Conservation (phyloP, 2,113 vertebrate genomes). For the Uria lomvia region DNA sequence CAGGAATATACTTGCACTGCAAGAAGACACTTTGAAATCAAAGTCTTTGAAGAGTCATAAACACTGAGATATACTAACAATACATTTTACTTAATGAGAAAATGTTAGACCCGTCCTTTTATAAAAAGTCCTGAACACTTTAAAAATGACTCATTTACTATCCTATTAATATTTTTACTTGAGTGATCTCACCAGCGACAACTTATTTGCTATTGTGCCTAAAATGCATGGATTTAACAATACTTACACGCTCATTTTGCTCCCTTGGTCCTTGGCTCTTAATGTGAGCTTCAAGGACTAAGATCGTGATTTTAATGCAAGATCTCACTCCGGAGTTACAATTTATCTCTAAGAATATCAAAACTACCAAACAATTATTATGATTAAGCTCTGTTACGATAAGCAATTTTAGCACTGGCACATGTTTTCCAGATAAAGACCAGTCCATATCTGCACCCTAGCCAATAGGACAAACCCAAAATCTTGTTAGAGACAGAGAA, state of each 20-base stretch:
- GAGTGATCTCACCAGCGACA: not conserved
- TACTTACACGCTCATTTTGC: not conserved
- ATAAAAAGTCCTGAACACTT: not conserved
- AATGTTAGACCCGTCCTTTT: not conserved
- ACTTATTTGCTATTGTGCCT: not conserved
- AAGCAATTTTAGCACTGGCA: not conserved
- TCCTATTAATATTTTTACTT: not conserved
- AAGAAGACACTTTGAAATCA: not conserved
- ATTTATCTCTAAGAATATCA: not conserved
- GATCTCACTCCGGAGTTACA: not conserved
- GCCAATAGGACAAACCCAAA: not conserved
- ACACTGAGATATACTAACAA: not conserved
- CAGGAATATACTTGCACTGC: conserved; percentile 12
- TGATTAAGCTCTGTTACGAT: not conserved
- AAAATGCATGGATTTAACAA: not conserved
- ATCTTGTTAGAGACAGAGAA: not conserved
- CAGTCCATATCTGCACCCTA: not conserved
- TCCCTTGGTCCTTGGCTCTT: not conserved
- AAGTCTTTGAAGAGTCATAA: not conserved
- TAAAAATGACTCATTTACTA: not conserved
- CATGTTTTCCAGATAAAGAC: not conserved
- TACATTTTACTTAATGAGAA: not conserved
- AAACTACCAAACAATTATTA: not conserved
- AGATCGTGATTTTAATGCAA: not conserved
- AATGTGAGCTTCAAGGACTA: not conserved